These are phyloP conservation scores for Nymphalis io DNA, from an alignment of 1,140 invertebrate genomes.

Conservation along the genomic window DNA sequence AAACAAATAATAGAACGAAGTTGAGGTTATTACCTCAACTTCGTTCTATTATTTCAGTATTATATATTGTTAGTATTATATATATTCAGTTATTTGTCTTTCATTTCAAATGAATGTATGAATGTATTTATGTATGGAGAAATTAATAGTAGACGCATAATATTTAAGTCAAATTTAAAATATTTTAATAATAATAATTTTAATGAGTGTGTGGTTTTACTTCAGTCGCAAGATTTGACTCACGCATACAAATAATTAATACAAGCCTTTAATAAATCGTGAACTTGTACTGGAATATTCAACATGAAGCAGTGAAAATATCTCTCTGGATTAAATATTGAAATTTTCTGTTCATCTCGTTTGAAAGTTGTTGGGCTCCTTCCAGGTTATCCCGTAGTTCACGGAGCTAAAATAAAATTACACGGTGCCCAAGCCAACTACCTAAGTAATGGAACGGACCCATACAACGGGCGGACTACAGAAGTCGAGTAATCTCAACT, in stretches of 20 bases:
- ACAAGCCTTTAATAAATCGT: background rate
- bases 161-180: too few species aligned
- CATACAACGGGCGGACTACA: slow-evolving; percentile 49
- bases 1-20: background rate
- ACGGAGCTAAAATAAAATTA: slow-evolving; percentile 55
- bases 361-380: slow-evolving; percentile 56
- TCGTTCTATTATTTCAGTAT: too few species aligned
- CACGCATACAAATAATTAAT: background rate
- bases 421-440: slow-evolving; percentile 49
- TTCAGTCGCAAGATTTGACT: too few species aligned
- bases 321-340: slow-evolving; percentile 44
- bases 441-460: slow-evolving; percentile 64
- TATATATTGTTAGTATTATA: too few species aligned
- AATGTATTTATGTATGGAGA: too few species aligned
- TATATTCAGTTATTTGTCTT: too few species aligned
- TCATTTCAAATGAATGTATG: too few species aligned
- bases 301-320: slow-evolving; percentile 7
- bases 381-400: slow-evolving; percentile 48
- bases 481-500: slow-evolving; percentile 62
- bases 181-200: too few species aligned
- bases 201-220: too few species aligned
- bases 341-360: slow-evolving; percentile 57
- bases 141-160: too few species aligned
- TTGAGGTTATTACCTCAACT: too few species aligned
- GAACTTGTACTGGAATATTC: background rate